Evolutionary conservation across 2,888 invertebrate genomes (phyloP), one percentile per base, ranked within the genome.

Genomic region (Sinelater perroti): DNA sequence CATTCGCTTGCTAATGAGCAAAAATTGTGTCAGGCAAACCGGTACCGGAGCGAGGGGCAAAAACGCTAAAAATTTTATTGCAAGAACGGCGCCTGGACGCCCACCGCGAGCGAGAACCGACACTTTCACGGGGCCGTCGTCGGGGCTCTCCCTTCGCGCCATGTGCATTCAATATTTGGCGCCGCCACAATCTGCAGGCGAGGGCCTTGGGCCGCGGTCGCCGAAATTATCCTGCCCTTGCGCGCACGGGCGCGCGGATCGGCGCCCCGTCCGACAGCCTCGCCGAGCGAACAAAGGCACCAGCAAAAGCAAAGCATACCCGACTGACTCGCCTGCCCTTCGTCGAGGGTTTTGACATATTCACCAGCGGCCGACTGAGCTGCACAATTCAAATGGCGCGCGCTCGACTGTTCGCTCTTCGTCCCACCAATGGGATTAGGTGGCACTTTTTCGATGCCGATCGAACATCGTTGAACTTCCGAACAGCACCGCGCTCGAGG

Each of bases 271-370:
- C n/a, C n/a, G n/a, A n/a, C n/a, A n/a, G n/a, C n/a, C n/a, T n/a
- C n/a, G n/a, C n/a, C n/a, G n/a, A n/a, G n/a, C n/a, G n/a, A n/a
- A n/a, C n/a, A n/a, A n/a, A n/a, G n/a, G n/a, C n/a, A n/a, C n/a
- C n/a, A n/a, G n/a, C n/a, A n/a, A n/a, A 40, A 11, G 26, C 8
- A 24, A 24, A 40, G 14, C 70, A 60, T 72, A 76, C 76, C 74
- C 74, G 67, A 61, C 75, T 75, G 56, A 75, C 71, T 66, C 72
- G 75, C 61, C 75, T 69, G 28, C 69, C 61, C 30, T 74, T 81
- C 76, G 73, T 81, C 79, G 60, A 78, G 61, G 62, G 55, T 63
- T 63, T 70, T 7, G 70, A 69, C 71, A 71, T 71, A 49, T 40
- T 65, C 33, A 21, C 31, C 36, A 36, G 7, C 24, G 35, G 53